Evolutionary conservation across 2,113 vertebrate genomes (phyloP), one percentile per base, ranked within the genome.

Genomic region (Gasterosteus aculeatus): DNA sequence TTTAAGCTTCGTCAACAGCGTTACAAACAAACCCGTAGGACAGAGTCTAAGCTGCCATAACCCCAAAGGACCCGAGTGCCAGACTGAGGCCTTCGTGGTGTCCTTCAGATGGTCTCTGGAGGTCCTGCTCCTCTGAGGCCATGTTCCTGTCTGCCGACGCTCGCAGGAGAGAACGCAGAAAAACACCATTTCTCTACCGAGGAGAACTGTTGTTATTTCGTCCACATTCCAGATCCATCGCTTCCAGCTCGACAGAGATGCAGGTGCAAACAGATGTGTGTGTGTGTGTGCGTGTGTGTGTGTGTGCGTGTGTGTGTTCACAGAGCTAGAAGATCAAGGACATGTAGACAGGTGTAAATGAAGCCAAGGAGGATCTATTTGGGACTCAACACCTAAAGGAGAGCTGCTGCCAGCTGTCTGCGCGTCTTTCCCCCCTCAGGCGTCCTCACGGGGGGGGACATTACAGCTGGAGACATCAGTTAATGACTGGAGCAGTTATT

Each of bases 311-410:
- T 62, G 58, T 54, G 26, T 33, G 26, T 53, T 60, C 62, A 62
- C 44, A 39, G 57, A n/a, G 26, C 54, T 56, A 31, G 51, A 42
- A 78, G 73, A 61, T 80, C 84, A 90, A 88, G 88, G 86, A 93
- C 92, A 90, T 89, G 90, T 87, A 82, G 79, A 83, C 84, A 91
- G 81, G 89, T 91, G 87, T 87, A 82, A 91, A 88, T 84, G 69
- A 91, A 87, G 85, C 83, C 70, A 60, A 61, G 74, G 82, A 72
- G 49, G 59, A 86, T 70, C 72, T 75, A 65, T 62, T 42, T 75
- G 44, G 63, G 59, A 47, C 83, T 90, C 65, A 89, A 85, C 90
- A 81, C 84, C 80, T 82, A 38, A 78, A 75, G 75, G 71, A 64
- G 81, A 68, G 49, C 66, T 75, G 47, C 60, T 69, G 71, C 63